Base-by-base conservation (phyloP, 2,797 vertebrate genomes). In the Phrynocephalus guinanensis region DNA sequence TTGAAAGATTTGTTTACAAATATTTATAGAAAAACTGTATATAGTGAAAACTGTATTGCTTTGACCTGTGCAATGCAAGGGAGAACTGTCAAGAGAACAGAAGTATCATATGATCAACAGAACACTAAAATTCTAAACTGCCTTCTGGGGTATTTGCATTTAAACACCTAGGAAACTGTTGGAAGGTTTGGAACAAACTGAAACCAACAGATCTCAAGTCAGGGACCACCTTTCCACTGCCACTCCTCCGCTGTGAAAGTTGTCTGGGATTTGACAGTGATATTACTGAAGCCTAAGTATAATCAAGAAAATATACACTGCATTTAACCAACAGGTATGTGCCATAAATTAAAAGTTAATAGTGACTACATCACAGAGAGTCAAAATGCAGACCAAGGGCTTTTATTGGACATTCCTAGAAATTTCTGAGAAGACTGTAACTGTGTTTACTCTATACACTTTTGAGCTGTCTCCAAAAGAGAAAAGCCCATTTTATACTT, bases 111-210 rank as follows among this genome's bases (percentile, higher is more conserved):
- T 72, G 30, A 71, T 22, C 15, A 56, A 33, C 56, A 28, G n/a
- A 33, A 63, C 48, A 33, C 70, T 80, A 22, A 84, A 60, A 79
- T 75, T 87, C 88, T 87, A 80, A 90, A 90, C 82, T 90, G 85
- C 48, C 76, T 80, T 3, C 11, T 26, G 5, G 56, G 4, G 11
- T 70, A 20, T 56, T 38, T 50, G 26, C 24, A 5, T 22, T 48
- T 72, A 73, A 63, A 68, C 3, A 56, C 56, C 16, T 20, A 48
- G 30, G 28, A 68, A 78, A 24, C 24, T 3, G 13, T 16, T 71
- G 77, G 52, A 68, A 68, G 18, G 72, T 77, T 68, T 67, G 20
- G 18, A 83, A 52, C 52, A 77, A 44, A 48, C 30, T 48, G 67
- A 15, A 79, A 3, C 7, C 26, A 10, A 26, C 67, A 81, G 3